Base-by-base conservation (phyloP, 2,797 vertebrate genomes). In the Leuciscus waleckii region DNA sequence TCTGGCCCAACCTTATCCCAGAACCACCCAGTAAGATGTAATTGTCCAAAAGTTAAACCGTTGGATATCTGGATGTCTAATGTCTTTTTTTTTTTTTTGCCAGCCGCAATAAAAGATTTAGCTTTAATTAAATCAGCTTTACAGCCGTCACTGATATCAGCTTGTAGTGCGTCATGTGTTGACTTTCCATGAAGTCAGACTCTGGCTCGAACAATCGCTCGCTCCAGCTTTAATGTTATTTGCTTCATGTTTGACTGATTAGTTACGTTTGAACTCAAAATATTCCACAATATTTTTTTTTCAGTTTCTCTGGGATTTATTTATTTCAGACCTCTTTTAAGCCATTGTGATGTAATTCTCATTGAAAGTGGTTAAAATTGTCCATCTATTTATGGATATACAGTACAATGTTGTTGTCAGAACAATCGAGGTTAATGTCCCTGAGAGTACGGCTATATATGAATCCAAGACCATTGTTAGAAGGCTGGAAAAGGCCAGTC, bases 381-480 rank as follows among this genome's bases (percentile, higher is more conserved):
- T 39, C 32, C 23, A 26, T 41, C 80, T 56, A 58, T 88, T 88
- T 88, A 68, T 68, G 67, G 63, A 69, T 26, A n/a, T 39, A 58
- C 35, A 35, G 35, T 35, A 35, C 87, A 46, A 35, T 49, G 74
- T 16, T 76, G 58, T 77, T 13, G 32, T 79, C 32, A 43, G 21
- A 46, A 74, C 87, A 71, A 77, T 75, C 49, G 10, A 68, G 58
- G 29, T 63, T 16, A 41, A 54, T 85, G 79, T 78, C 82, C 46
- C 56, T 37, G 70, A 80, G 35, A 46, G 7, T 54, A 21, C 0
- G 11, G 56, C 16, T 73, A 32, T 7, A 49, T 51, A 21, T 35
- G 29, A 74, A 70, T 85, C 56, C 32, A 63, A 68, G 26, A 51
- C 79, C 46, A 87, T 85, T 87, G 83, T 81, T 80, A 26, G 56